Evolutionary conservation across 2,797 vertebrate genomes (phyloP).

Genomic region (Setipinna tenuifilis): DNA sequence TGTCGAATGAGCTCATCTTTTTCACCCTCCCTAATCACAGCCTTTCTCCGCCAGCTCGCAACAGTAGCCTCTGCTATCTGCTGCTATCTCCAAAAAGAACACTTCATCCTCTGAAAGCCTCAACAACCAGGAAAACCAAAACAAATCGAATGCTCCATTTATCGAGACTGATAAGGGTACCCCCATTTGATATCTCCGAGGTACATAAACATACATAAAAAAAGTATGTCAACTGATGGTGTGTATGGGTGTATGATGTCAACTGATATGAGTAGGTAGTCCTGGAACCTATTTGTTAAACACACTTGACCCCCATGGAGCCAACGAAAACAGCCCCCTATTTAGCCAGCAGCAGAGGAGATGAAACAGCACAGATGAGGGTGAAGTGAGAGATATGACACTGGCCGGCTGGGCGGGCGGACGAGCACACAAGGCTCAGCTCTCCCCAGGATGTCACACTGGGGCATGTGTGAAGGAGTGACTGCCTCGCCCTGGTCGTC

Average conservation of each 20-base stretch:
- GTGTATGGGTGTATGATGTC: background rate
- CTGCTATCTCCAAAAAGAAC: conserved; percentile 54
- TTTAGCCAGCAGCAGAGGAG: conserved; percentile 59
- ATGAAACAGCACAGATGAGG: conserved; percentile 40
- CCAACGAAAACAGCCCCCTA: conserved; percentile 56
- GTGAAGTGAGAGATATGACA: conserved; percentile 39
- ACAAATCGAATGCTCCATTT: background rate
- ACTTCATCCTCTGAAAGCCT: conserved; percentile 39
- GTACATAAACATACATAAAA: background rate
- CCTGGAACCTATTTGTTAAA: conserved; percentile 21
- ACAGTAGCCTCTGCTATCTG: conserved; percentile 54
- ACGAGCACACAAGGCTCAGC: conserved; percentile 4
- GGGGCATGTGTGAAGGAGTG: conserved; percentile 55
- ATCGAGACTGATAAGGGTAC: conserved; percentile 12
- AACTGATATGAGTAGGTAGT: background rate
- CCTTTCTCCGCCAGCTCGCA: conserved; percentile 46
- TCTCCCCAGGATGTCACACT: conserved; percentile 57
- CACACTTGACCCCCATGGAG: background rate
- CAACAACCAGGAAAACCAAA: conserved; percentile 37
- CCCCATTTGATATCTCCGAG: background rate
- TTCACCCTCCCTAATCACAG: conserved; percentile 42
- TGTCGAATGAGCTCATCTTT: conserved; percentile 64
- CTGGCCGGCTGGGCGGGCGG: background rate
- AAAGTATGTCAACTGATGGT: background rate
- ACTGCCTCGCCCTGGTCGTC: conserved; percentile 52